These are phyloP conservation scores for Aurelia sp. DNA, from an alignment of 30 jellyfish, hydroid and myxozoan genomes.

Conservation along the genomic window DNA sequence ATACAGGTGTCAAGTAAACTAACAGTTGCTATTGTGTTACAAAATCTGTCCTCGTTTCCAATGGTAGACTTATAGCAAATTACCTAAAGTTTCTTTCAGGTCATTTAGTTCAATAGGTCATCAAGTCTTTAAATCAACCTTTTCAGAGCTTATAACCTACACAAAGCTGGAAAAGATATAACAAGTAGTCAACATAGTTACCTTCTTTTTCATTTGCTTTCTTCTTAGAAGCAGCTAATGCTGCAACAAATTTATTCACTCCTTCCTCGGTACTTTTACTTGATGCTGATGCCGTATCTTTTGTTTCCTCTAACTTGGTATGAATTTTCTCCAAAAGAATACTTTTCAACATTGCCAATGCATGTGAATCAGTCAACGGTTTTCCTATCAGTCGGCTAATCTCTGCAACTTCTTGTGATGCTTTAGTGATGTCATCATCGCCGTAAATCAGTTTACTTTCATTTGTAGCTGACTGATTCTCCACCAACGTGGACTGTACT, in stretches of 20 bases:
- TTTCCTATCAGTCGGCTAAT: constrained; percentile 81
- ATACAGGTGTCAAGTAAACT: too few species aligned
- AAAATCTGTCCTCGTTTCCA: too few species aligned
- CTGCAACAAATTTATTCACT: constrained; percentile 56
- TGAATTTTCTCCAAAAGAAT: constrained; percentile 80
- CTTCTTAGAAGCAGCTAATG: constrained; percentile 57
- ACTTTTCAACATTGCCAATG: constrained; percentile 83
- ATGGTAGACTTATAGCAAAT: too few species aligned
- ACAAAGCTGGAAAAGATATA: too few species aligned
- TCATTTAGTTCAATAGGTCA: too few species aligned
- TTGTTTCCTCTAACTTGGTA: constrained; percentile 55
- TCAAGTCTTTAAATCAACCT: too few species aligned
- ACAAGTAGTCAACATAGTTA: too few species aligned
- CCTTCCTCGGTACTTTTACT: constrained; percentile 69
- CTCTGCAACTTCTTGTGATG: constrained; percentile 76
- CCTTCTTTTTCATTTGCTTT: constrained; percentile 26
- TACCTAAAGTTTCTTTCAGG: too few species aligned
- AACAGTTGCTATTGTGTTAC: too few species aligned
- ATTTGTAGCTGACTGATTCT: not conserved
- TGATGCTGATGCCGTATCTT: constrained; percentile 43
- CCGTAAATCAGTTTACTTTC: constrained; percentile 1
- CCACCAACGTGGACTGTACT: not conserved
- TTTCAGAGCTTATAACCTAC: too few species aligned
- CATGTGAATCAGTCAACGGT: constrained; percentile 90
- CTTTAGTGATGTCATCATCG: constrained; percentile 61